These are phyloP conservation scores for Myotis lucifugus DNA, from an alignment of 2,113 vertebrate species.

Conservation along the genomic window DNA sequence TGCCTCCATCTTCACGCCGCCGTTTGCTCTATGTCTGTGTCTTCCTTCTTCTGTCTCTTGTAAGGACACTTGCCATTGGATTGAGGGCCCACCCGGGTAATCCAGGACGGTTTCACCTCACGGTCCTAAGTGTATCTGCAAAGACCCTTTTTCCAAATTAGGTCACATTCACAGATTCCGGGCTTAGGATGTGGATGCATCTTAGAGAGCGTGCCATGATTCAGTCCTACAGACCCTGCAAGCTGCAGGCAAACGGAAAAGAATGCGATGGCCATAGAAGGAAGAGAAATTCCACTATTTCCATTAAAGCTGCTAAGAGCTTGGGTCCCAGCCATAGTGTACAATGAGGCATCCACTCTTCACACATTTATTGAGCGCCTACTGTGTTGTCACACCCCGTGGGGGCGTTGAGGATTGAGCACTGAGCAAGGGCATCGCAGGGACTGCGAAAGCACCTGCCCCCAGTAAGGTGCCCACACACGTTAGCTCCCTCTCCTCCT, in stretches of 20 bases:
- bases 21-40: neutral
- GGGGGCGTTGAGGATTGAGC: neutral
- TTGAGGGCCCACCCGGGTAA: neutral
- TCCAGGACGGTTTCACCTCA: neutral
- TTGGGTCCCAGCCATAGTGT: too few relatives aligned
- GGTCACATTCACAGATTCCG: neutral
- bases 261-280: neutral
- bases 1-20: neutral
- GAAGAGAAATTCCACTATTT: neutral
- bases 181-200: fast-evolving
- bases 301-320: too few relatives aligned
- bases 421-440: fast-evolving
- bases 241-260: neutral
- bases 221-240: neutral
- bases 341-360: fast-evolving
- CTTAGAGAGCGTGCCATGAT: neutral
- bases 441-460: fast-evolving
- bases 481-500: neutral
- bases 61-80: neutral
- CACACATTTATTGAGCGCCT: neutral
- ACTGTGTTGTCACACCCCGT: neutral
- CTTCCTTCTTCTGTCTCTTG: neutral
- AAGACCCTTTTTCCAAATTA: neutral
- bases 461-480: neutral
- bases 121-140: neutral